Conservation (phyloP, 2,113 vertebrate species). For the Nestor notabilis region DNA sequence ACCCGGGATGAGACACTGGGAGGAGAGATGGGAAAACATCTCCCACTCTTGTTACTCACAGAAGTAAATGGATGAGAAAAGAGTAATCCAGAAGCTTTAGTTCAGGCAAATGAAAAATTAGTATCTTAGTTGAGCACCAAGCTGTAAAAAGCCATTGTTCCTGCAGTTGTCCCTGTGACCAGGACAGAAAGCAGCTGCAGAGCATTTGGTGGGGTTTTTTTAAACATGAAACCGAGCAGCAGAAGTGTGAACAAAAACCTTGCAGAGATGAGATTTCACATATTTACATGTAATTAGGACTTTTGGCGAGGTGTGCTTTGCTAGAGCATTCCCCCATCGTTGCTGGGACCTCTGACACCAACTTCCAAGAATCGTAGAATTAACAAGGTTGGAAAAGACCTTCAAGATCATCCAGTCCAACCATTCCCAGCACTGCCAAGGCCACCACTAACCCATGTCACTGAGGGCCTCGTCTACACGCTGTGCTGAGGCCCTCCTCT, state of each 20-base stretch:
- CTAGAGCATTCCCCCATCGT: neutral
- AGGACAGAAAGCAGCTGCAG: constrained; percentile 1
- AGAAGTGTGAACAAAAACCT: neutral
- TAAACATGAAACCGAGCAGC: rapidly evolving
- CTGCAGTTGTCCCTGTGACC: rapidly evolving
- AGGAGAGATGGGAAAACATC: neutral
- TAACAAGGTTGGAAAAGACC: neutral
- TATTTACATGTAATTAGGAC: neutral
- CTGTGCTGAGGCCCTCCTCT: too few species aligned
- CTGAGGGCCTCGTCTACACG: neutral
- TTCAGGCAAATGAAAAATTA: neutral
- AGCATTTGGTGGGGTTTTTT: neutral
- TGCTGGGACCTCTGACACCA: neutral
- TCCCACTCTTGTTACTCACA: rapidly evolving
- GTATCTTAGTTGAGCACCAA: neutral
- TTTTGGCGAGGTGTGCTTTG: neutral
- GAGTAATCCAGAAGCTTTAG: neutral
- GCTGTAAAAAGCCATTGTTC: neutral
- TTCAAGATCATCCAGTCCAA: neutral
- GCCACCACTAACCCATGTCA: too few species aligned
- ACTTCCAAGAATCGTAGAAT: neutral
- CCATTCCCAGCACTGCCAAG: neutral
- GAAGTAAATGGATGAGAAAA: neutral
- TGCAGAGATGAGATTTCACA: rapidly evolving
- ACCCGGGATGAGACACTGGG: rapidly evolving